Evolutionary conservation across 2,113 vertebrate species (phyloP), one percentile per base, ranked within the genome.

Genomic region (Acrocephalus arundinaceus): DNA sequence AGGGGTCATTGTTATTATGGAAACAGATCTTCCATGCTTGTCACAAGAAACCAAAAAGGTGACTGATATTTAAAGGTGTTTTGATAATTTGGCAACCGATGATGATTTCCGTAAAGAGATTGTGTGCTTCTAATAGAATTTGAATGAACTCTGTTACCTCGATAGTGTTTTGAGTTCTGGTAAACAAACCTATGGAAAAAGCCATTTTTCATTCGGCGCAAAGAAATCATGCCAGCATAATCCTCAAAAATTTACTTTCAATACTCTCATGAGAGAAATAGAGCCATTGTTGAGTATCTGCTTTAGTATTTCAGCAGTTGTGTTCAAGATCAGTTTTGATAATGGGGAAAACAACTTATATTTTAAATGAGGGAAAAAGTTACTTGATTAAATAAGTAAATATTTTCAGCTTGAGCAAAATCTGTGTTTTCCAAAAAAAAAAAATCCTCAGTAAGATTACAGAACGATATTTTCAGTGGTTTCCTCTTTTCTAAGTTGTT

Each of bases 401-500:
- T 24, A 66, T 59, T 37, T 54, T 28, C 27, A 54, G 5, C 71
- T 63, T 66, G 27, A 57, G 3, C 20, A 88, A 93, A 78, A 25
- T 41, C 5, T 20, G 7, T 35, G 10, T 17, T 62, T 85, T 87
- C 61, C 43, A 37, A 62, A 39, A 39, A 39, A 35, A 93, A 59
- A 15, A 89, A 83, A 90, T 79, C 13, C 7, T 37, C 41, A 82
- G 25, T 27, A 68, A 54, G 37, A 91, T 8, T 78, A 58, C 7
- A 6, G 55, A 85, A 48, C 62, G 11, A 27, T 9, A 11, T 93
- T 85, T 92, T 88, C 70, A 75, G 49, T 88, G 72, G 21, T 93
- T 93, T 92, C 48, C 8, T 87, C 16, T 83, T 86, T 94, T 88
- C 61, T 92, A 75, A 83, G 73, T 75, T 91, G 85, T 81, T 45